Base-by-base conservation (phyloP, 2,113 vertebrate species). In the Apeltes quadracus region DNA sequence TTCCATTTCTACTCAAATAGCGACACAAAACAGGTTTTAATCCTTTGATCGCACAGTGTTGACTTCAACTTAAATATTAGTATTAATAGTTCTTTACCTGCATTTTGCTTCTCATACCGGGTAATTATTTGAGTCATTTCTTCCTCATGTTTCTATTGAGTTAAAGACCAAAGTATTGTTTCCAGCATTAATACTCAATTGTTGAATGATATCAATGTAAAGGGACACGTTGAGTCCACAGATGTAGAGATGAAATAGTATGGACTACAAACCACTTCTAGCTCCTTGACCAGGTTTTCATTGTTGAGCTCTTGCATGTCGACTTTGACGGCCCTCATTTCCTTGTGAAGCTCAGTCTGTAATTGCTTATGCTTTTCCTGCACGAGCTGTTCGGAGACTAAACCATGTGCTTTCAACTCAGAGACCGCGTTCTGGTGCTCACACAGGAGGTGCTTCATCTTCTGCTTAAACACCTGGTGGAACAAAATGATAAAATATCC, bases 361-460 rank as follows among this genome's bases (percentile, higher is more conserved):
- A 96, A 81, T 0, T 77, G 55, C 38, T 86, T 75, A 51, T 97
- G 95, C 39, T 96, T 93, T 51, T 93, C 93, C 81, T 97, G 94
- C 2, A 93, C 85, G 64, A 84, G 75, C 63, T 91, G 95, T 84
- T 89, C 72, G 22, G 89, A 82, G 3, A 93, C 83, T 0, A 92
- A 72, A 22, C 88, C 85, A 43, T 95, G 93, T 0, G 87, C 89
- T 82, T 94, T 96, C 87, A 96, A 71, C 84, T 98, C 97, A 0
- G 92, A 92, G 11, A 96, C 84, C 38, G 86, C 96, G 78, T 96
- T 97, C 90, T 98, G 95, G 50, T 99, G 96, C 84, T 99, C 97
- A 0, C 96, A 95, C 34, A 98, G 63, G 34, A 98, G 82, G 83
- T 99, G 97, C 86, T 98, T 99, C 80, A 99, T 95, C 78, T 98